Percentiles rank a stretch among this genome's conserved stretches.
These are phyloP conservation scores for Tubulanus polymorphus DNA, from an alignment of 2,888 invertebrate genomes.

Conservation along the genomic window DNA sequence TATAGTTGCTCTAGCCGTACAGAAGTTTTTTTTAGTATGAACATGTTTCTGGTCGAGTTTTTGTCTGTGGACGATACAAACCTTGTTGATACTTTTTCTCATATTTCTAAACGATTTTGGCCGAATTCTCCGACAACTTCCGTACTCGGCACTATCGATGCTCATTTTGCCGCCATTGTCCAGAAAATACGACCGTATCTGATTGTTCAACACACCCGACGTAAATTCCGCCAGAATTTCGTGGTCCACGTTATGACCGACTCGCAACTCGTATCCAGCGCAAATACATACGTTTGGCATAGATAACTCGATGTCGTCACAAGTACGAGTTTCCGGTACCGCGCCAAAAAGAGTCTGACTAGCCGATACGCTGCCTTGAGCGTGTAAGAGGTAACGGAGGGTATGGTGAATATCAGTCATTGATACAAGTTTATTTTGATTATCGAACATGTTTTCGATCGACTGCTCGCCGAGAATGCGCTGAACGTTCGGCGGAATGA, in stretches of 20 bases:
- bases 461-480: conserved; percentile 19
- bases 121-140: no score
- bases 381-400: conserved; percentile 18
- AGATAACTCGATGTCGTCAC: conserved; percentile 27
- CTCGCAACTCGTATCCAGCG: conserved; percentile 24
- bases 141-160: no score
- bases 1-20: no score
- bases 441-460: conserved; percentile 22
- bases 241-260: conserved; percentile 18
- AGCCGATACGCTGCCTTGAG: no score
- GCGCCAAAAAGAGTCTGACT: conserved; percentile 25
- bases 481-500: conserved; percentile 26
- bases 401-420: conserved; percentile 33
- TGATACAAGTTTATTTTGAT: conserved; percentile 29
- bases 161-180: no score
- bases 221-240: conserved; percentile 30
- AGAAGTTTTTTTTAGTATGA: no score
- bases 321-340: conserved; percentile 23
- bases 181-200: conserved; percentile 29
- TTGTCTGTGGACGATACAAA: no score
- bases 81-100: no score
- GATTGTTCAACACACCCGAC: conserved; percentile 30
- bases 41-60: no score
- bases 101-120: no score
- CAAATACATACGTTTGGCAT: conserved; percentile 39